Percentiles rank a stretch among this genome's conserved stretches.
Conservation (phyloP, 1,140 invertebrate genomes). For the Saccostrea glomerata region DNA sequence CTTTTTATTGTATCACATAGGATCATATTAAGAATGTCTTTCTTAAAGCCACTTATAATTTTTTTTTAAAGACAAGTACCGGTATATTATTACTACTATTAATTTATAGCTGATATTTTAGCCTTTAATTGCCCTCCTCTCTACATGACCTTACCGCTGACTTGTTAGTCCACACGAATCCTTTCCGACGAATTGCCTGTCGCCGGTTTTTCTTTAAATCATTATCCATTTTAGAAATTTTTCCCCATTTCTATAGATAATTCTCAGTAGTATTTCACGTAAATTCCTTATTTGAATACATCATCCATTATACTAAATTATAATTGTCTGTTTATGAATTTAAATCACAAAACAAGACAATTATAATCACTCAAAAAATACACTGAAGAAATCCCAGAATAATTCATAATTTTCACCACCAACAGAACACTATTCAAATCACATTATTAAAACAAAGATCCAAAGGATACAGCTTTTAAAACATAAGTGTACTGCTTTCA, state of each 20-base stretch:
- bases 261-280: background rate
- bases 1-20: no score
- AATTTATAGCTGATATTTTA: no score
- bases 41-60: no score
- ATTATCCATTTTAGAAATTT: background rate
- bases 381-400: background rate
- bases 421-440: background rate
- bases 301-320: no score
- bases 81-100: no score
- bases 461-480: background rate
- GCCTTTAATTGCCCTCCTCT: no score
- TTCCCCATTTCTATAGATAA: background rate
- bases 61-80: no score
- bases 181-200: background rate
- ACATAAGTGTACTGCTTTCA: background rate
- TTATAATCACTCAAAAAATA: background rate
- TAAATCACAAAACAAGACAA: no score
- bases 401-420: background rate
- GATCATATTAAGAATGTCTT: no score
- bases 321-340: no score
- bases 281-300: background rate
- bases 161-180: slow-evolving; percentile 14
- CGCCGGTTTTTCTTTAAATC: background rate
- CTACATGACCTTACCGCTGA: background rate
- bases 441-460: background rate